These are phyloP conservation scores for Aromia moschata DNA, from an alignment of 2,888 invertebrate genomes.

Conservation along the genomic window DNA sequence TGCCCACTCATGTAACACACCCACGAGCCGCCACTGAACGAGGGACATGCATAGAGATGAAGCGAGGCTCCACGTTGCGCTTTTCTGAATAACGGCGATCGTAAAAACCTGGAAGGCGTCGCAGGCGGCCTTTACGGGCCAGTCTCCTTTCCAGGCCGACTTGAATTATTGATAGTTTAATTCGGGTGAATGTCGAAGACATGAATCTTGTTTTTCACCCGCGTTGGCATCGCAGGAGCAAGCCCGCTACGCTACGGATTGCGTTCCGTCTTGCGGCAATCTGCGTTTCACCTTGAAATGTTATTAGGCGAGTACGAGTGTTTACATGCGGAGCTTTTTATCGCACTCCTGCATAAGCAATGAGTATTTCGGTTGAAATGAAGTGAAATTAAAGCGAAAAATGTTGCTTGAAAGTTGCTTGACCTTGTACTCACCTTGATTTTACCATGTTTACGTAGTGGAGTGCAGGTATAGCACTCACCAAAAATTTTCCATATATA, in stretches of 20 bases:
- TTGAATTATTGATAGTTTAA: conserved; percentile 64
- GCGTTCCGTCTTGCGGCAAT: neutral
- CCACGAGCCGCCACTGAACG: too few species aligned
- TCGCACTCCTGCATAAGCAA: neutral
- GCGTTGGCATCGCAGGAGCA: neutral
- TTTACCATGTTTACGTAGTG: too few species aligned
- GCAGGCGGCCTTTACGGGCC: conserved; percentile 54
- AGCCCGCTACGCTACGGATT: neutral
- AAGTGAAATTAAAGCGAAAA: too few species aligned
- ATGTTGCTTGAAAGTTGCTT: too few species aligned
- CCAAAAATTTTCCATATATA: too few species aligned
- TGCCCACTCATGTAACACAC: too few species aligned
- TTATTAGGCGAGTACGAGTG: too few species aligned
- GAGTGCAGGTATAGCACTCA: too few species aligned
- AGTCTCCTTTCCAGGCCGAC: conserved; percentile 54
- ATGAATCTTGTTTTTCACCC: conserved; percentile 55
- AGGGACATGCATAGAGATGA: neutral
- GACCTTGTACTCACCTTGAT: too few species aligned
- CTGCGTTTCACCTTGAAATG: neutral
- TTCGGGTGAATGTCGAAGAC: conserved; percentile 60
- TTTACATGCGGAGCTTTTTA: neutral
- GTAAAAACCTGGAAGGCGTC: conserved; percentile 54
- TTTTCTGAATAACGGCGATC: conserved; percentile 39
- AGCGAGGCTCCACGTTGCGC: neutral
- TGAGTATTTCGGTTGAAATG: too few species aligned